phyloP scores from a whole-genome alignment of 2,797 vertebrate genomes.

The Allobates femoralis region DNA sequence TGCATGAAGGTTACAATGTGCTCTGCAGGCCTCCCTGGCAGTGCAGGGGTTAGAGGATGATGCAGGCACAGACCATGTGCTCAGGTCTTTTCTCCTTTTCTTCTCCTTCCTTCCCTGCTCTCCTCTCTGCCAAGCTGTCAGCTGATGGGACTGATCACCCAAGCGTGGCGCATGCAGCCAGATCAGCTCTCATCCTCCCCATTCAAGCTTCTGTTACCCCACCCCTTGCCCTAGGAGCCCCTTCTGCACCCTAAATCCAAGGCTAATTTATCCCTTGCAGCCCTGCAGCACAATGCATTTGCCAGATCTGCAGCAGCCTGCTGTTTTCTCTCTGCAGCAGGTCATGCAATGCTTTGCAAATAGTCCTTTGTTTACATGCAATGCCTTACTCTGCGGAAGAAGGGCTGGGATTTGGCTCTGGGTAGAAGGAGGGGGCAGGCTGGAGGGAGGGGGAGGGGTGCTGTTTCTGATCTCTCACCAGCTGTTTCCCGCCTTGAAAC shows the following conservation, averaged over 20 bases:
- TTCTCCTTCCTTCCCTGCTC: constrained; percentile 24
- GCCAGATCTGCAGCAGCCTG: constrained; percentile 27
- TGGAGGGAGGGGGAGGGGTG: constrained; percentile 47
- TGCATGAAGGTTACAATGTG: background rate
- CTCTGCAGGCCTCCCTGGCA: constrained; percentile 34
- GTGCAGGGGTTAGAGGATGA: constrained; percentile 49
- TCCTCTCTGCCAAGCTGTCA: constrained; percentile 82
- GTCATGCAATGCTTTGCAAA: constrained; percentile 70
- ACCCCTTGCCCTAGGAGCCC: constrained; percentile 7
- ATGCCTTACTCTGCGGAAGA: constrained; percentile 83
- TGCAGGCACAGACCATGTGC: constrained; percentile 57
- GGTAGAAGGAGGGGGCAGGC: constrained; percentile 65
- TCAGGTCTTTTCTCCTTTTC: constrained; percentile 42
- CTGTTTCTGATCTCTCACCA: constrained; percentile 91
- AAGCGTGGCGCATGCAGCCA: constrained; percentile 76
- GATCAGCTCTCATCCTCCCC: constrained; percentile 59
- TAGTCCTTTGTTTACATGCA: constrained; percentile 95
- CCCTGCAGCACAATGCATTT: background rate
- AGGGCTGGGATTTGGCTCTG: constrained; percentile 74
- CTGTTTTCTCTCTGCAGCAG: constrained; percentile 49
- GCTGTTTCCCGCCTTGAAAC: constrained; percentile 99
- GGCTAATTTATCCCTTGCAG: background rate
- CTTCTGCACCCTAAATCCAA: background rate
- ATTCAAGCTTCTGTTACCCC: constrained; percentile 65
- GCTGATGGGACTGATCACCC: constrained; percentile 83